Percentiles rank a stretch among this genome's conserved stretches.
Conservation (phyloP, 2,113 vertebrate genomes). For the Aythya baeri region DNA sequence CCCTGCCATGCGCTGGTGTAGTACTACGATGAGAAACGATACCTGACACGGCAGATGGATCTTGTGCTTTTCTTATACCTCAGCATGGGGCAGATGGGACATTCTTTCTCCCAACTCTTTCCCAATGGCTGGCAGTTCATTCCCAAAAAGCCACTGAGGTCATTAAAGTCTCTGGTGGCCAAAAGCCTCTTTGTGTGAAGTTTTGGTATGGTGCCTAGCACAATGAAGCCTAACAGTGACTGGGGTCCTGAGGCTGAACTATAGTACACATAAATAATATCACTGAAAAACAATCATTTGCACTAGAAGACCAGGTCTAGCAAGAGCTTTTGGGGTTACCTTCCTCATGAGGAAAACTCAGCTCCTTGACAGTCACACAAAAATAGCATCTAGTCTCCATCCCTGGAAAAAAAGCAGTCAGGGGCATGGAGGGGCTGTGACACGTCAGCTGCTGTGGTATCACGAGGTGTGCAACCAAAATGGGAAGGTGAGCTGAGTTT, state of each 20-base stretch:
- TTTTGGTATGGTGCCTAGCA: conserved; percentile 10
- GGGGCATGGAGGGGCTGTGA: not conserved
- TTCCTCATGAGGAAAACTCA: not conserved
- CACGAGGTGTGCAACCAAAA: not conserved
- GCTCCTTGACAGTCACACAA: not conserved
- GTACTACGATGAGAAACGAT: not conserved
- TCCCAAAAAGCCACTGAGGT: not conserved
- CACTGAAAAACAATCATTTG: not conserved
- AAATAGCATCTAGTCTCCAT: not conserved
- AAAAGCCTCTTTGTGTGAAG: not conserved
- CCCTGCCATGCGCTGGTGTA: not conserved
- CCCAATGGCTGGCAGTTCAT: not conserved
- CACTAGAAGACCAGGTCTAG: not conserved
- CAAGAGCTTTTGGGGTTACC: not conserved
- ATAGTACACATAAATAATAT: conserved; percentile 21
- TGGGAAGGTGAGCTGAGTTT: not conserved
- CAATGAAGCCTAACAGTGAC: not conserved
- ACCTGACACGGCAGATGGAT: not conserved
- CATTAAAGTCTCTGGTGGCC: not conserved
- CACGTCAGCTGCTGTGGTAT: not conserved
- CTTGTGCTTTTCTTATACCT: conserved; percentile 1
- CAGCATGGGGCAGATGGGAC: not conserved
- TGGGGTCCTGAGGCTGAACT: not conserved
- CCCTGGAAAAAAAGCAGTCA: not conserved
- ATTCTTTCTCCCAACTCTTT: not conserved